Conservation (phyloP, 2,113 vertebrate species). For the Syrmaticus mikado region DNA sequence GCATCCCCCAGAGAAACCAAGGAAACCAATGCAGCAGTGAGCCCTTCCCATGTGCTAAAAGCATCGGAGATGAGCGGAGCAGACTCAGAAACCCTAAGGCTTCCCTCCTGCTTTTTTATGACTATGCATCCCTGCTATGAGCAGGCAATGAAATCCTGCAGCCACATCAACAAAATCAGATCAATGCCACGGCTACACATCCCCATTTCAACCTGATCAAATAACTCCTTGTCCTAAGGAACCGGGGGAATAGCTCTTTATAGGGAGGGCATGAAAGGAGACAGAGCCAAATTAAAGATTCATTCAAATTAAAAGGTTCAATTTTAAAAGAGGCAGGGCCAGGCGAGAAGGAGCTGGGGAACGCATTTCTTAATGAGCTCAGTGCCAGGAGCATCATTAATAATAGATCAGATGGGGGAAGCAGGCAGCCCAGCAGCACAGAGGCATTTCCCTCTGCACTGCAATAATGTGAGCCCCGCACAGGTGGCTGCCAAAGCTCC, state of each 20-base stretch:
- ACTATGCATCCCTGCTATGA: not conserved
- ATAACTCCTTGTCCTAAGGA: constrained; percentile 24
- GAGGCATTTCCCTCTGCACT: not conserved
- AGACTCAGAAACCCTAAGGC: not conserved
- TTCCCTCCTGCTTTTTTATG: not conserved
- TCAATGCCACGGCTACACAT: constrained; percentile 52
- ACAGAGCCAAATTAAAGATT: constrained; percentile 73
- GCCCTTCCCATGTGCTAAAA: constrained; percentile 3
- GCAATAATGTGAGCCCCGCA: not conserved
- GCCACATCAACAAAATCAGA: constrained; percentile 60
- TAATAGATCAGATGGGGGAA: constrained; percentile 26
- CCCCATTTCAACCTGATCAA: constrained; percentile 61
- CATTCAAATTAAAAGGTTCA: constrained; percentile 77
- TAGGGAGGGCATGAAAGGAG: constrained; percentile 4
- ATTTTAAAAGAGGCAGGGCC: constrained; percentile 61
- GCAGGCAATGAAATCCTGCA: constrained; percentile 56
- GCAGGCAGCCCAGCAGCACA: not conserved
- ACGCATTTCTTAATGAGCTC: constrained; percentile 54
- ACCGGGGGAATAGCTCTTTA: constrained; percentile 64
- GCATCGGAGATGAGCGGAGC: not conserved
- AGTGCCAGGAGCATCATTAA: constrained; percentile 49
- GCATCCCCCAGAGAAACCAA: not conserved
- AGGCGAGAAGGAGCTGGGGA: constrained; percentile 48
- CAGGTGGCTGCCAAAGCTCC: not conserved
- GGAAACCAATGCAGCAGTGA: not conserved